Percentiles rank a stretch among this genome's conserved stretches.
Conservation (phyloP, 2,888 invertebrate genomes). For the Synergus laeviventris region DNA sequence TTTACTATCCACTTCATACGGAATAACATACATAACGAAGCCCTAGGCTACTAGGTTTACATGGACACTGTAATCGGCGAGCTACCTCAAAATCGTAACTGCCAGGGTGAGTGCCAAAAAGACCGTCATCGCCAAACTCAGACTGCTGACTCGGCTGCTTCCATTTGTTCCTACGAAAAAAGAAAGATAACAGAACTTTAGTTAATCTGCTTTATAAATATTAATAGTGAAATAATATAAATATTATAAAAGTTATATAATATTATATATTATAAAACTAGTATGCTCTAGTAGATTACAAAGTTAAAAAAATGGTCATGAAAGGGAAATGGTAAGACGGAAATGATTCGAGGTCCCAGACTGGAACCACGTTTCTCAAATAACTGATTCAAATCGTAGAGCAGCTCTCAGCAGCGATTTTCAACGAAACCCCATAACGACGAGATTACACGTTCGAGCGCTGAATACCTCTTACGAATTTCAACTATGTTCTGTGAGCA, state of each 20-base stretch:
- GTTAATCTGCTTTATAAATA: background rate
- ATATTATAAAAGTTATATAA: background rate
- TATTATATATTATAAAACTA: background rate
- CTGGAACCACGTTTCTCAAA: background rate
- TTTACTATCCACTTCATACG: conserved; percentile 63
- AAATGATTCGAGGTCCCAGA: background rate
- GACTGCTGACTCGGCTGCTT: conserved; percentile 9
- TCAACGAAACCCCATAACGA: background rate
- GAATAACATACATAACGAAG: conserved; percentile 73
- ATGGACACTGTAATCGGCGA: background rate
- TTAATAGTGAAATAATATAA: background rate
- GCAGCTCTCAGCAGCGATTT: background rate
- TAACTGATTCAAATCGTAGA: conserved; percentile 1
- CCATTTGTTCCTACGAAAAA: background rate
- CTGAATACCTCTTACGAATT: background rate
- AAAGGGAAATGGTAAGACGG: background rate
- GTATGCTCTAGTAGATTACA: background rate
- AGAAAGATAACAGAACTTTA: background rate
- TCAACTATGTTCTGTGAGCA: background rate
- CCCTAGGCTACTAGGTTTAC: conserved; percentile 76
- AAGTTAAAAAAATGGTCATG: background rate
- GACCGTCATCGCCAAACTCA: background rate
- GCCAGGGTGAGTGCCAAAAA: conserved; percentile 13
- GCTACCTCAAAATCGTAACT: conserved; percentile 8
- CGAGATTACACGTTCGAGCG: background rate